Base-by-base conservation (phyloP, 2,888 invertebrate species). In the Cerastis leucographa region DNA sequence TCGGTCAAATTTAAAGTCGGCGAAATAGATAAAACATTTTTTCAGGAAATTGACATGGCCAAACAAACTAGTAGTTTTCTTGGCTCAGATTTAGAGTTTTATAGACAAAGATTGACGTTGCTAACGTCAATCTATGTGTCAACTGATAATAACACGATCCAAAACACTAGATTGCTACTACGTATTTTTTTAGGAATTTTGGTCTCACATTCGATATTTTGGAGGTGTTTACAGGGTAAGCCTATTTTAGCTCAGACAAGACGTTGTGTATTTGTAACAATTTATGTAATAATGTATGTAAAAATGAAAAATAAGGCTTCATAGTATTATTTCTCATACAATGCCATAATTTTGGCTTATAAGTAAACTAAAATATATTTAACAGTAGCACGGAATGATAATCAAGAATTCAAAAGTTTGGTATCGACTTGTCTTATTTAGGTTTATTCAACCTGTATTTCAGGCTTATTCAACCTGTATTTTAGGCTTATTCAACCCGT, bases 151-250 rank as follows among this genome's bases (percentile, higher is more conserved):
- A 42, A 9, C 22, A 25, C 17, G 42, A 25, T 9, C 35, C 9
- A 25, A 51, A 35, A 25, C 0, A n/a, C 35, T 35, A 54, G 12
- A 80, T 29, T 40, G 14, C 59, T 46, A 35, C n/a, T 5, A 12
- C 12, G 22, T 19, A 51, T 40, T 71, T 0, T 51, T 71, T 79
- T 71, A 51, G 49, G 1, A n/a, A 59, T 40, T 29, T 66, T 61
- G 1, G 3, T 8, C 2, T 66, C 25, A 25, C 51, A 22, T 65
- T 79, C 51, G 56, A 8, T 44, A 61, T 66, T 80, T 51, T 5
- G 19, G 19, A 42, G 19, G 29, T 0, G 42, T 49, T 42, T 42
- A 49, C n/a, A 35, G 17, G 40, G n/a, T 54, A 42, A 40, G 17
- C 11, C 7, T 46, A 40, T 40, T 67, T 68, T 17, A 46, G 17